These are phyloP conservation scores for Tenthredo scrophulariae DNA, from an alignment of 2,888 invertebrate genomes.

Conservation along the genomic window DNA sequence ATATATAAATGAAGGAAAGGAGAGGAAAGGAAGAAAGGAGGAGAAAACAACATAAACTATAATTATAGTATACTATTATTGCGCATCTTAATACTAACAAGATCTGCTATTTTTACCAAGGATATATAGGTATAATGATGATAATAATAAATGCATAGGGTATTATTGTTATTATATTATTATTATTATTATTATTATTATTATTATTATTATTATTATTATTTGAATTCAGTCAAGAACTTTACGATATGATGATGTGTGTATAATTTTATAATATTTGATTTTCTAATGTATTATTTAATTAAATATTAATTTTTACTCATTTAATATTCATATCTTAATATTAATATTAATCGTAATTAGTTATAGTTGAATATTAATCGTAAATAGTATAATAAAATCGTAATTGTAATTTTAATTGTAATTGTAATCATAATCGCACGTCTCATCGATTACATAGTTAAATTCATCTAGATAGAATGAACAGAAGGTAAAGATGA, in stretches of 20 bases:
- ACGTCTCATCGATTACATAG: no score
- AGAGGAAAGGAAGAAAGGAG: not conserved
- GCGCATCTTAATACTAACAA: constrained; percentile 61
- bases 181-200: constrained; percentile 61
- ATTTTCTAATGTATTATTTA: no score
- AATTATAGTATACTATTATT: constrained; percentile 44
- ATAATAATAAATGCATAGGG: constrained; percentile 68
- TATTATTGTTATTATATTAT: constrained; percentile 61
- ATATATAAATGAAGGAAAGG: not conserved
- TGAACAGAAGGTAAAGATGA: no score
- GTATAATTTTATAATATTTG: no score
- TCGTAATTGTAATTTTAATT: no score
- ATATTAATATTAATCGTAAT: no score
- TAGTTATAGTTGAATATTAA: no score
- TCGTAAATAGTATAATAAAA: no score
- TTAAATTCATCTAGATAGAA: no score
- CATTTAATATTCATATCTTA: not conserved
- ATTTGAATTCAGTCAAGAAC: not conserved
- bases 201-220: not conserved
- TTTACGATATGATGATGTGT: constrained; percentile 60
- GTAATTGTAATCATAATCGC: no score
- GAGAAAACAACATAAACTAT: constrained; percentile 55
- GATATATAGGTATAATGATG: constrained; percentile 54
- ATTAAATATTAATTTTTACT: not conserved
- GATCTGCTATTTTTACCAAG: constrained; percentile 73